Base-by-base conservation (phyloP, 2,888 invertebrate species). In the Kryphioiulus occultus region DNA sequence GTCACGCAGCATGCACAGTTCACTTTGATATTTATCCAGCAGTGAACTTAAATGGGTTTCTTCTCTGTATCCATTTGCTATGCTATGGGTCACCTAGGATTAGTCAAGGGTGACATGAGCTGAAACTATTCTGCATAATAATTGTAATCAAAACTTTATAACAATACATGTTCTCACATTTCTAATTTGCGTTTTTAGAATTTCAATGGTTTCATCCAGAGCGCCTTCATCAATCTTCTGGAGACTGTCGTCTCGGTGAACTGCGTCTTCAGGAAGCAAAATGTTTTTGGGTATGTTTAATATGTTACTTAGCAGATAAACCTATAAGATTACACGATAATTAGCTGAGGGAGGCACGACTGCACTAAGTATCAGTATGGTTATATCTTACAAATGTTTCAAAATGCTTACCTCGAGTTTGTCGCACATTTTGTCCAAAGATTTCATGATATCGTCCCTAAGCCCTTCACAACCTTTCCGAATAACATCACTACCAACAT, bases 231-330 rank as follows among this genome's bases (percentile, higher is more conserved):
- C 85, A 42, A 47, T 85, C 15, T 1, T 19, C 9, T 26, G 39
- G n/a, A 85, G 30, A 17, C 17, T 47, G 15, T 44, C n/a, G 7
- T 68, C 87, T 42, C 15, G 42, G 15, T 68, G 87, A 12, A 86
- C 78, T 17, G 17, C 39, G 22, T 87, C 87, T 87, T 87, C 87
- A 35, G 87, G 87, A 87, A 87, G 87, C 39, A 82, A 30, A 32
- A 87, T 17, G n/a, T 12, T 19, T 42, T 42, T 35, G 26, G 87
- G 87, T 39, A 87, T 87, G 30, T 1, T 12, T 26, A 87, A n/a
- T 22, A 87, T 87, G 30, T 68, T 68, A 32, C 30, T 87, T 35
- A 9, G 39, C 22, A 87, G 82, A 42, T 87, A 87, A 22, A 87
- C 17, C 87, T 87, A 59, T 9, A 26, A 35, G 35, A 35, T 35